Percentiles rank a stretch among this genome's conserved stretches.
These are phyloP conservation scores for Drosophila ezoana DNA, from an alignment of 2,888 invertebrate genomes.

Conservation along the genomic window DNA sequence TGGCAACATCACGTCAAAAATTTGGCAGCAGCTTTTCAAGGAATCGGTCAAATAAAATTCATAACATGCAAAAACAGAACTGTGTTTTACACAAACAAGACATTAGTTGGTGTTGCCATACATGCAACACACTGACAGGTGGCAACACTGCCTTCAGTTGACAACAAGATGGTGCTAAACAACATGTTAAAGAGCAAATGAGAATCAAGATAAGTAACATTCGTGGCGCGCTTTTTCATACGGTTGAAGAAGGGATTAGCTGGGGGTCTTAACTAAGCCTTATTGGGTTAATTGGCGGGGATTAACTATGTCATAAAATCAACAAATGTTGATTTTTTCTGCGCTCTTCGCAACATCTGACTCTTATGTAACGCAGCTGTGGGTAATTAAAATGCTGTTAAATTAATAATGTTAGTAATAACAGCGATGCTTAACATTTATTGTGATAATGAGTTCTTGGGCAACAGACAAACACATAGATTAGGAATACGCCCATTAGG, in stretches of 20 bases:
- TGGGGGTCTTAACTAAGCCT: no score
- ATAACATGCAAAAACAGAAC: background rate
- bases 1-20: background rate
- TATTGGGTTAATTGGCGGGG: background rate
- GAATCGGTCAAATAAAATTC: background rate
- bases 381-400: constrained; percentile 22
- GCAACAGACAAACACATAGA: background rate
- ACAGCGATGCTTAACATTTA: constrained; percentile 5
- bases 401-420: constrained; percentile 11
- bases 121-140: background rate
- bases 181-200: background rate
- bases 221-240: background rate
- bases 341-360: background rate
- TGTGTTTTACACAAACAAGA: background rate
- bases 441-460: constrained; percentile 11
- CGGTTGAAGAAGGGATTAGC: background rate
- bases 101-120: background rate
- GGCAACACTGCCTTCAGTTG: background rate
- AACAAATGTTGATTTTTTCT: background rate
- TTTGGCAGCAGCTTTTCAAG: background rate
- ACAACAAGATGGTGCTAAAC: background rate
- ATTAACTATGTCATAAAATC: background rate
- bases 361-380: constrained; percentile 5
- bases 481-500: constrained; percentile 8
- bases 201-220: background rate